Evolutionary conservation across 2,888 invertebrate species (phyloP), one percentile per base, ranked within the genome.

Genomic region (Pachydiplax longipennis): DNA sequence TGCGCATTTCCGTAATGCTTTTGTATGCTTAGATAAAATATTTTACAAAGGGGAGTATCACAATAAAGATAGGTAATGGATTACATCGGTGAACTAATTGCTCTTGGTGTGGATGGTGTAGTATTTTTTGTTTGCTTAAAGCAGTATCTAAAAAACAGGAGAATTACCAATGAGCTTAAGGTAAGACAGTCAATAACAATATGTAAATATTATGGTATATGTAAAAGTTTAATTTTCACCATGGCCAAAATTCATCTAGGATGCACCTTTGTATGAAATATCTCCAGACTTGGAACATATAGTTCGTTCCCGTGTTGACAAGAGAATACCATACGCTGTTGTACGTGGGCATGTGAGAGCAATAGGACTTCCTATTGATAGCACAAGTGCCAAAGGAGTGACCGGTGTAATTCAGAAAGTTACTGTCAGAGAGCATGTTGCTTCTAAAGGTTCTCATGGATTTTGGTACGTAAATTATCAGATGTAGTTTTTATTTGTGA

Each of bases 361-460:
- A 0, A 94, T 98, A 6, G 97, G 97, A 12, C 96, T 95, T 92
- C 96, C 97, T 2, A 96, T 98, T 91, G 95, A 95, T 91, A 97
- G 97, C 94, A 95, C 96, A 92, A 96, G 97, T 93, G 96, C 97
- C 93, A 96, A 96, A 91, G 95, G 95, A 90, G 95, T 97, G 4
- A 96, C 96, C 37, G 98, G 98, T 80, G 98, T 98, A 12, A 94
- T 98, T 81, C 97, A 98, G 93, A 96, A 97, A 92, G 95, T 98
- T 90, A 96, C 96, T 92, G 96, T 97, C 82, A 97, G 97, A 93
- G 97, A 98, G 94, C 97, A 97, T 95, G 96, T 97, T 8, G 96
- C 97, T 92, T 96, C 97, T n/a, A 95, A 97, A 92, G 97, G 96
- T 58, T 96, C 97, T 8, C 96, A 97, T n/a, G 98, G 98, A 6